Percentiles rank a stretch among this genome's conserved stretches.
These are phyloP conservation scores for Euleptes europaea DNA, from an alignment of 2,113 vertebrate genomes.

Conservation along the genomic window DNA sequence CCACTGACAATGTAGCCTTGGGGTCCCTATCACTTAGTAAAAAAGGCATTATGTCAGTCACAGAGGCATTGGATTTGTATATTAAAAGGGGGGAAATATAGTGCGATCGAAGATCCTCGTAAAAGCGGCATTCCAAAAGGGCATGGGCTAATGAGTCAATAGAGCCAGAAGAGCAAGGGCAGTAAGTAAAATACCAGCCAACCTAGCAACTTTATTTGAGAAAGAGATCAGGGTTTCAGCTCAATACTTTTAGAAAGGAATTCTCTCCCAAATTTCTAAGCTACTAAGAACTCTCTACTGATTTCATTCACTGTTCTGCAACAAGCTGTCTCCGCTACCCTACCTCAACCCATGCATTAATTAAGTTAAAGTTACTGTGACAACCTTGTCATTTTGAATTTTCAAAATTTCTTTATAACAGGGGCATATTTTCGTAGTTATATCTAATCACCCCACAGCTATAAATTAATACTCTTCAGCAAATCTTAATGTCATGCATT, in stretches of 20 bases:
- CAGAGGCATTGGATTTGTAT: too few species aligned
- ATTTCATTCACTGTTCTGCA: conserved; percentile 26
- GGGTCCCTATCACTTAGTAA: too few species aligned
- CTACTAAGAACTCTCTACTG: conserved; percentile 8
- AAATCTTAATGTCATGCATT: conserved; percentile 40
- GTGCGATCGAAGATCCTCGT: too few species aligned
- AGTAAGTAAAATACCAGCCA: background rate
- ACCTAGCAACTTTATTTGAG: conserved; percentile 43
- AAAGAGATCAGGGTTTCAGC: conserved; percentile 49
- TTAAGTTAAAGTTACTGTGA: conserved; percentile 29
- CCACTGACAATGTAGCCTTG: too few species aligned
- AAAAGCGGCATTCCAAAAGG: too few species aligned
- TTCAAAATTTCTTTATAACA: conserved; percentile 42
- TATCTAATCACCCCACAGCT: conserved; percentile 27
- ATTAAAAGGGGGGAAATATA: too few species aligned
- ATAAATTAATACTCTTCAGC: conserved; percentile 21
- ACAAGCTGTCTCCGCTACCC: background rate
- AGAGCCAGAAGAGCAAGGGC: too few species aligned
- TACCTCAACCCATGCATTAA: conserved; percentile 7
- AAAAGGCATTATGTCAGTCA: too few species aligned
- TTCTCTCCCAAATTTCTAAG: conserved; percentile 35
- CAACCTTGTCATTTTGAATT: conserved; percentile 44
- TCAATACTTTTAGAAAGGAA: conserved; percentile 41
- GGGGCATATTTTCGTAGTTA: conserved; percentile 38
- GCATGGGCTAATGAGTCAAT: too few species aligned